These are phyloP conservation scores for Enteromius anoplus DNA, from an alignment of 2,797 vertebrate species.

Conservation along the genomic window DNA sequence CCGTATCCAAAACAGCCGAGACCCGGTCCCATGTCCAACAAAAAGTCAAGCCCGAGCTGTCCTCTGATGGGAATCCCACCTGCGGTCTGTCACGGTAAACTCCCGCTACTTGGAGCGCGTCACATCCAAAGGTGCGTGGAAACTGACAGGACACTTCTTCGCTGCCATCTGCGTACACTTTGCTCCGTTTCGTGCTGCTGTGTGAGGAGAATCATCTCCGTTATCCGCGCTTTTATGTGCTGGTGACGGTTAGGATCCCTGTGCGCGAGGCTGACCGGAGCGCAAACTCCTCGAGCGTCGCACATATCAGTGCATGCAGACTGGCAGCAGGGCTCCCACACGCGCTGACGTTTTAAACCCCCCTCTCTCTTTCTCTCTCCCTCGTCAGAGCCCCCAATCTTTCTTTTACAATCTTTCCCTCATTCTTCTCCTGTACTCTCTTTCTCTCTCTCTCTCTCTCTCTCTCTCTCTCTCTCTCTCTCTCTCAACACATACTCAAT, in stretches of 20 bases:
- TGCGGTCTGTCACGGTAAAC: slow-evolving; percentile 56
- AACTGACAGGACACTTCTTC: slow-evolving; percentile 53
- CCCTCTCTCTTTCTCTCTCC: slow-evolving; percentile 48
- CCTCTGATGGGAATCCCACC: slow-evolving; percentile 58
- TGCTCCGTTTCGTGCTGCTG: slow-evolving; percentile 65
- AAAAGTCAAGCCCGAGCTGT: slow-evolving; percentile 61
- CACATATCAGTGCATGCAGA: slow-evolving; percentile 60
- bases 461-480: not conserved
- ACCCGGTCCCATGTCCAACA: slow-evolving; percentile 78
- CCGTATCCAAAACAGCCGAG: slow-evolving; percentile 69
- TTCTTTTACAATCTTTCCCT: not conserved
- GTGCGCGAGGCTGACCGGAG: slow-evolving; percentile 53
- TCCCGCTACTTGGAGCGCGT: slow-evolving; percentile 66
- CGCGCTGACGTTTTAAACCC: slow-evolving; percentile 71
- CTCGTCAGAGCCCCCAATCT: slow-evolving; percentile 36
- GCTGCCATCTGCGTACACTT: slow-evolving; percentile 63
- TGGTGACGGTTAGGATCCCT: slow-evolving; percentile 67
- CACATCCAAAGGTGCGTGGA: slow-evolving; percentile 70
- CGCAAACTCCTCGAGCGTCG: slow-evolving; percentile 51
- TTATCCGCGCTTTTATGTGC: slow-evolving; percentile 47
- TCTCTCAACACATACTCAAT: not conserved
- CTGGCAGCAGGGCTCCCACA: slow-evolving; percentile 67
- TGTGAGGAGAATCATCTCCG: slow-evolving; percentile 58
- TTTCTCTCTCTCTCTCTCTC: slow-evolving; percentile 30
- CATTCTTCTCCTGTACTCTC: not conserved